Percentiles rank a stretch among this genome's conserved stretches.
These are phyloP conservation scores for Caenorhabditis sp. DNA, from an alignment of 2,888 invertebrate species.

Conservation along the genomic window DNA sequence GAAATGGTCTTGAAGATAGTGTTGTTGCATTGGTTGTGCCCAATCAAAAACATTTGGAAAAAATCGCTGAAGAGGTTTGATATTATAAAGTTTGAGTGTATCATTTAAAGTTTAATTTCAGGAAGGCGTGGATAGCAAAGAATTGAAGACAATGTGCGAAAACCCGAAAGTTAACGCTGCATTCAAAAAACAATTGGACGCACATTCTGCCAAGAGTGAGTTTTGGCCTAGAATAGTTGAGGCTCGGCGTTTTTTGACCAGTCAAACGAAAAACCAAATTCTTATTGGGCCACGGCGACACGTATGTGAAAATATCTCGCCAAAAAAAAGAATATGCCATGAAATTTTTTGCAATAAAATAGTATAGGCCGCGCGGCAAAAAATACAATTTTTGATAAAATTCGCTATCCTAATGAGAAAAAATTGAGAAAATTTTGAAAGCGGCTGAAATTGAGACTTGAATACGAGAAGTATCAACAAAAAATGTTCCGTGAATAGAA, in stretches of 20 bases:
- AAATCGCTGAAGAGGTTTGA: conserved; percentile 77
- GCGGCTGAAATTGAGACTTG: no score
- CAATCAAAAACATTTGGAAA: conserved; percentile 75
- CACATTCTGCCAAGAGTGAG: conserved; percentile 52
- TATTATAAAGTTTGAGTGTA: not conserved
- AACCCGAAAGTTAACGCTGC: conserved; percentile 81
- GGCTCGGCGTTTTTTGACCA: no score
- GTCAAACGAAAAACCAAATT: no score
- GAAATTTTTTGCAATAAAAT: no score
- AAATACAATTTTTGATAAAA: no score
- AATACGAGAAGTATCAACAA: no score
- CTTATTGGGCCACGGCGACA: no score
- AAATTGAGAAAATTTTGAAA: no score
- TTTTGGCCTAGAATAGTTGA: not conserved
- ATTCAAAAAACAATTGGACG: conserved; percentile 80
- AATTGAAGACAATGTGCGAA: conserved; percentile 81
- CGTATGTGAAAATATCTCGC: no score
- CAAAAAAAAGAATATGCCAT: no score
- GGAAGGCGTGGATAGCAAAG: conserved; percentile 52
- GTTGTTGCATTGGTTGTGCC: conserved; percentile 92
- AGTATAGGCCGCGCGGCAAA: no score
- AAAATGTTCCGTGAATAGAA: not conserved
- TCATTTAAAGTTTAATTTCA: conserved; percentile 24
- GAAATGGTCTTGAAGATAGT: conserved; percentile 81
- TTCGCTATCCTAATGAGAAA: no score